Conservation (phyloP, 2,797 vertebrate genomes). For the Mus caroli region DNA sequence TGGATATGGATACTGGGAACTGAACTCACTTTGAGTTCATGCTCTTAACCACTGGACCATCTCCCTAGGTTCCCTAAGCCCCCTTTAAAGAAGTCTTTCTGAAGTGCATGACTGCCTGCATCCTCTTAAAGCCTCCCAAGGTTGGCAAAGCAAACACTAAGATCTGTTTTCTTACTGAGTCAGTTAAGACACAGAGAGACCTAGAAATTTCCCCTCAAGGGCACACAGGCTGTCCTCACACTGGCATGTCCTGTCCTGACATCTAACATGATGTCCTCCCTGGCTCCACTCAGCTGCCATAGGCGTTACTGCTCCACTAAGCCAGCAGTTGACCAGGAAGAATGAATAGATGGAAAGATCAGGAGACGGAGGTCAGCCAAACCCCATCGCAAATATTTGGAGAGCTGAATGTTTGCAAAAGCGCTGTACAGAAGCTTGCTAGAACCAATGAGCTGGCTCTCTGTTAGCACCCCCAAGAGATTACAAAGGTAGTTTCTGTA, state of each 20-base stretch:
- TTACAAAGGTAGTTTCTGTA: background rate
- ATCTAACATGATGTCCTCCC: background rate
- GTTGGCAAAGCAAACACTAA: rapidly evolving
- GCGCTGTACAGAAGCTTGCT: background rate
- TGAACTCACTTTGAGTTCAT: background rate
- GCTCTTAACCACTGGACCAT: background rate
- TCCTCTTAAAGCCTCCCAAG: background rate
- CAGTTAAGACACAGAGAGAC: background rate
- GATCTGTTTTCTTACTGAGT: background rate
- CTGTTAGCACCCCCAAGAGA: background rate
- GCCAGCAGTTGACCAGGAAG: background rate
- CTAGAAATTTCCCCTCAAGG: background rate
- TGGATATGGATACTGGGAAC: background rate
- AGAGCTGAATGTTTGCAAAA: constrained; percentile 9
- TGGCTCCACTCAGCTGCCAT: background rate
- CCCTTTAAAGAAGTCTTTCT: background rate
- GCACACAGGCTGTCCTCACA: background rate
- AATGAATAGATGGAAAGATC: background rate
- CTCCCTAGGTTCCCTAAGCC: no score
- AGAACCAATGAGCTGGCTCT: background rate
- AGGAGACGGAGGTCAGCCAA: background rate
- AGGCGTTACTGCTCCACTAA: background rate
- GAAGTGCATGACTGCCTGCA: background rate
- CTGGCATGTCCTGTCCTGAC: background rate
- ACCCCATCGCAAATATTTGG: constrained; percentile 1